Conservation (phyloP, 2,113 vertebrate species). For the Otus sunia region DNA sequence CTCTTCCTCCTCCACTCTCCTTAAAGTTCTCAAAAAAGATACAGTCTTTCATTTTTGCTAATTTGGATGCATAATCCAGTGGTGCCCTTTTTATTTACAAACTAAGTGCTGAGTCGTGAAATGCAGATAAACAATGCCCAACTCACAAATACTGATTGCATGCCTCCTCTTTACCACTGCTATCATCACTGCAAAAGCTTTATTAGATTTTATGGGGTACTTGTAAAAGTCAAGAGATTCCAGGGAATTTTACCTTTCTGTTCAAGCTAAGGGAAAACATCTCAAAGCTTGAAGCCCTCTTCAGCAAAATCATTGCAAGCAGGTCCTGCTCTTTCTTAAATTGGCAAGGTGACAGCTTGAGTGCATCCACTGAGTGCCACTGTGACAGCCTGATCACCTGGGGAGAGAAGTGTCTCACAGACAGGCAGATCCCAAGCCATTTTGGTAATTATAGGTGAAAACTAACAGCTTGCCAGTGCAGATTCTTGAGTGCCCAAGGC, state of each 20-base stretch:
- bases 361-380: not conserved
- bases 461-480: conserved; percentile 25
- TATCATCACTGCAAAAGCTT: not conserved
- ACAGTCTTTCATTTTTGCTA: not conserved
- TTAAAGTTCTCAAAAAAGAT: not conserved
- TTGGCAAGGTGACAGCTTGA: not conserved
- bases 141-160: not conserved
- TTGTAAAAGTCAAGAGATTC: not conserved
- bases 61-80: not conserved
- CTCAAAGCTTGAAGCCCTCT: not conserved
- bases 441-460: conserved; percentile 48
- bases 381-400: conserved; percentile 18
- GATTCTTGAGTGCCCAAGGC: not conserved
- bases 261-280: not conserved
- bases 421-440: conserved; percentile 9
- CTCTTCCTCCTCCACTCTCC: not conserved
- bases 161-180: not conserved
- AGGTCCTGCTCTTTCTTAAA: conserved; percentile 1
- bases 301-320: not conserved
- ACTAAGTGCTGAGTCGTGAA: not conserved
- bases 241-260: not conserved
- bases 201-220: not conserved
- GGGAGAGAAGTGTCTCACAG: not conserved
- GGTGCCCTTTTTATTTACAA: not conserved
- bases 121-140: not conserved